phyloP scores from a whole-genome alignment of 2,113 vertebrate genomes.

The Brachyhypopomus gauderio region DNA sequence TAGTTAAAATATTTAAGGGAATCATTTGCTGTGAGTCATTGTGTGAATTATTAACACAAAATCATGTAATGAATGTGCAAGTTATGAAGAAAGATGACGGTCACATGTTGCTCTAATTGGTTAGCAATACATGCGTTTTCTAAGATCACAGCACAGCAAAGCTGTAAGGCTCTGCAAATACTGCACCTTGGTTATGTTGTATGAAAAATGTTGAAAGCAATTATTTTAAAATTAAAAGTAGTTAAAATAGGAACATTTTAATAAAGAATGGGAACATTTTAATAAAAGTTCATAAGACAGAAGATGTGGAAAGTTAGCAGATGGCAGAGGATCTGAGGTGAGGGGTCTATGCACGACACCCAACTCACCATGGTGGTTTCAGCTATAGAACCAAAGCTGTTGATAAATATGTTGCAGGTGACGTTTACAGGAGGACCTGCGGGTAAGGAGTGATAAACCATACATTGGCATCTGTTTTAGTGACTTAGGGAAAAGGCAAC shows the following conservation, averaged over 20 bases:
- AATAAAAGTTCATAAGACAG: neutral
- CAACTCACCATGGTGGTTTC: constrained; percentile 99
- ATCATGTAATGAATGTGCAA: constrained; percentile 31
- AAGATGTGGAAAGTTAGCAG: constrained; percentile 14
- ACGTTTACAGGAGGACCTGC: constrained; percentile 98
- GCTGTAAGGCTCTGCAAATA: too few species aligned
- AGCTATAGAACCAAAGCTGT: constrained; percentile 99
- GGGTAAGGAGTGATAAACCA: constrained; percentile 89
- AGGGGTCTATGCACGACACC: constrained; percentile 58
- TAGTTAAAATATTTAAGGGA: constrained; percentile 50
- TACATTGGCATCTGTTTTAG: constrained; percentile 84
- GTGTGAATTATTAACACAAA: constrained; percentile 58
- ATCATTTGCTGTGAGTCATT: constrained; percentile 48
- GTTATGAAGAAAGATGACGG: constrained; percentile 33
- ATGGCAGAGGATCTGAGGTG: constrained; percentile 34
- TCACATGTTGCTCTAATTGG: constrained; percentile 39
- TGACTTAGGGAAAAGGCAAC: constrained; percentile 73
- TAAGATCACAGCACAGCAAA: neutral
- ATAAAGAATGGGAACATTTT: constrained; percentile 9
- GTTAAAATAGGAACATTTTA: too few species aligned
- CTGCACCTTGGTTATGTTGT: neutral
- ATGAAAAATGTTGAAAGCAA: constrained; percentile 19
- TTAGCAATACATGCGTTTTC: neutral
- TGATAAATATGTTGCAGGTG: constrained; percentile 99
- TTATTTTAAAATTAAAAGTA: too few species aligned